Conservation (phyloP, 2,888 invertebrate genomes). For the Stenodema calcarata region DNA sequence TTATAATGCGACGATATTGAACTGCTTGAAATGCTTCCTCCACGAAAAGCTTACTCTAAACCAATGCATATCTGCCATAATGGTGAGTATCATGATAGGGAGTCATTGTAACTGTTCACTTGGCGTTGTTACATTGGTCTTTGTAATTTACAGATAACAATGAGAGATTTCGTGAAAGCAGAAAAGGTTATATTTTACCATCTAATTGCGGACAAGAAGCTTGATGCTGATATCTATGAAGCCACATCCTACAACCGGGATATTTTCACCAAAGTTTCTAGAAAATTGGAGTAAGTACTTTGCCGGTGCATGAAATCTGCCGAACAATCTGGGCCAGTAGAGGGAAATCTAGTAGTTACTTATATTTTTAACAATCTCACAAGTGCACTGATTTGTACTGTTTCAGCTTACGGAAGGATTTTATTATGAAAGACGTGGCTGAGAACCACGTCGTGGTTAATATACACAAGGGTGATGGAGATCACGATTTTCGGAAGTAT, state of each 20-base stretch:
- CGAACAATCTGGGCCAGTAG: no score
- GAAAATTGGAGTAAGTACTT: slow-evolving; percentile 25
- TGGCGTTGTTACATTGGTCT: no score
- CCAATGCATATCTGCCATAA: slow-evolving; percentile 37
- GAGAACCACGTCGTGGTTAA: slow-evolving; percentile 44
- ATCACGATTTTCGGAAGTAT: slow-evolving; percentile 22
- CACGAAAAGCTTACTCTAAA: slow-evolving; percentile 34
- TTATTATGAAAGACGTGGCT: slow-evolving; percentile 36
- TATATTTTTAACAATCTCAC: no score
- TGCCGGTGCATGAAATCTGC: no score
- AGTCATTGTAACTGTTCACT: no score
- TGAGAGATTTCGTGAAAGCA: slow-evolving; percentile 33
- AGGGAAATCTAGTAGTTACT: no score
- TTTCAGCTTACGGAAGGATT: slow-evolving; percentile 23
- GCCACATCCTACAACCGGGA: background rate
- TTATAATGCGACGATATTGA: slow-evolving; percentile 34
- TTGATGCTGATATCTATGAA: slow-evolving; percentile 41
- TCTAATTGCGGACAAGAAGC: slow-evolving; percentile 35
- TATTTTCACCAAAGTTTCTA: slow-evolving; percentile 10
- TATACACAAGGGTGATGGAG: slow-evolving; percentile 12
- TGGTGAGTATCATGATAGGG: background rate
- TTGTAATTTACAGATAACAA: slow-evolving; percentile 27
- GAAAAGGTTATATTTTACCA: slow-evolving; percentile 30
- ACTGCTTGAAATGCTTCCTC: slow-evolving; percentile 39
- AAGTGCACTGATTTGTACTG: no score